These are phyloP conservation scores for Leptothorax acervorum DNA, from an alignment of 2,888 invertebrate genomes.

Conservation along the genomic window DNA sequence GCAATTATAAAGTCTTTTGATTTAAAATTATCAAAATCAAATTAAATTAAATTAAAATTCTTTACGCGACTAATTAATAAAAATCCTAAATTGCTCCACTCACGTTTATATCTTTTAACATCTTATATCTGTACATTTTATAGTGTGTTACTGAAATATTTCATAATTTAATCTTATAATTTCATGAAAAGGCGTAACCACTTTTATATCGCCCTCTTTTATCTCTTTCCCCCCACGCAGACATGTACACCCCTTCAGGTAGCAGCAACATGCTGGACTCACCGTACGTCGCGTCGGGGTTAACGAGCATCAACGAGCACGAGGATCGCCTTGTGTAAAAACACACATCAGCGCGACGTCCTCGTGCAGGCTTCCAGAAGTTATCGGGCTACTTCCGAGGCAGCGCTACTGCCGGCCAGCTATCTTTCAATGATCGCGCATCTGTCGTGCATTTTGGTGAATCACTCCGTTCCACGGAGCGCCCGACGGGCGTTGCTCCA, in stretches of 20 bases:
- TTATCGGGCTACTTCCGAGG: slow-evolving; percentile 73
- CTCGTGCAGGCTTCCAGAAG: slow-evolving; percentile 70
- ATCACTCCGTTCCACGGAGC: slow-evolving; percentile 79
- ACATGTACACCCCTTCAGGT: slow-evolving; percentile 9
- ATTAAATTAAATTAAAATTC: not conserved
- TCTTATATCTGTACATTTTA: not conserved
- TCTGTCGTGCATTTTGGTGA: slow-evolving; percentile 84
- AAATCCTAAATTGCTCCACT: not conserved
- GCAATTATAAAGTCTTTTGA: not conserved
- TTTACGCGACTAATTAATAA: not conserved
- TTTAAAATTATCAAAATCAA: not conserved
- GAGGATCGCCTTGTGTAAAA: slow-evolving; percentile 54
- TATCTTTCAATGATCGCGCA: slow-evolving; percentile 84
- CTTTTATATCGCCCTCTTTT: slow-evolving; percentile 43
- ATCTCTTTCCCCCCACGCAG: slow-evolving; percentile 18
- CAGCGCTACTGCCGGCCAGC: slow-evolving; percentile 62
- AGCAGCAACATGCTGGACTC: slow-evolving; percentile 12
- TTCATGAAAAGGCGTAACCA: not conserved
- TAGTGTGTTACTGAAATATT: not conserved
- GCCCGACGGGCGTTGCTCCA: slow-evolving; percentile 75
- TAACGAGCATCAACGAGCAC: slow-evolving; percentile 35
- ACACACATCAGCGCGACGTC: slow-evolving; percentile 51
- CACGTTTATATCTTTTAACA: not conserved
- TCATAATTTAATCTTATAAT: not conserved
- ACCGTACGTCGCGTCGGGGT: not conserved